phyloP scores from a whole-genome alignment of 2,113 vertebrate genomes.

The Garra rufa region DNA sequence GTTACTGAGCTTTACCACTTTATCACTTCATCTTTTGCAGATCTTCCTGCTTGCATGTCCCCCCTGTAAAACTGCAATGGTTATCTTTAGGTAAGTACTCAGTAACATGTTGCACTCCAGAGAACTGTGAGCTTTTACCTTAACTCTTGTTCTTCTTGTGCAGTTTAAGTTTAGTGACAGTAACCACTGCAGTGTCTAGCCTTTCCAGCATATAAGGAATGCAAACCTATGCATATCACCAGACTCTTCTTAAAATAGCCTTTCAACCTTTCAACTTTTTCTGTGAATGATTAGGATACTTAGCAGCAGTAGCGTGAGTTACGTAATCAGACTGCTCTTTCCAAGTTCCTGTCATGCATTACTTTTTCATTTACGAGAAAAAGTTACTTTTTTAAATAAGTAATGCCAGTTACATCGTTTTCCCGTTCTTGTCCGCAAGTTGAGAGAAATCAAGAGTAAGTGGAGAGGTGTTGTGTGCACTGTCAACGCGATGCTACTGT shows the following conservation, averaged over 20 bases:
- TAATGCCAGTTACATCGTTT: no score
- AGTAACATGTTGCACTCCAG: neutral
- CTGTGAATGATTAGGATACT: neutral
- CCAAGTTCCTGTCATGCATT: no score
- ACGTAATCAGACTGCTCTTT: no score
- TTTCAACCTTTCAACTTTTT: constrained; percentile 27
- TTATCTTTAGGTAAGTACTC: constrained; percentile 89
- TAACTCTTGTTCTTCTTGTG: neutral
- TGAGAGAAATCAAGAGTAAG: no score
- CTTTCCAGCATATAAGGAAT: constrained; percentile 6
- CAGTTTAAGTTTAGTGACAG: neutral
- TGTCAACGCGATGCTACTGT: no score
- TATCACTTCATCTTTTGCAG: constrained; percentile 76
- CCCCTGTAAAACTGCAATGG: constrained; percentile 85
- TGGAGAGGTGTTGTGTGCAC: no score
- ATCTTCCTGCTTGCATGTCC: constrained; percentile 97
- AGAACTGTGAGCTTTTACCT: neutral
- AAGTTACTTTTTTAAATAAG: no score
- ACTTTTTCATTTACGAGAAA: no score
- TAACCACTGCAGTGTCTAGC: neutral
- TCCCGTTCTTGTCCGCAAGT: no score
- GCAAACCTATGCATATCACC: neutral
- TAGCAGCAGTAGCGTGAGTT: neutral
- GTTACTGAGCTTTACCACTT: constrained; percentile 15
- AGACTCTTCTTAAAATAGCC: constrained; percentile 40